Evolutionary conservation across 2,888 invertebrate species (phyloP), one percentile per base, ranked within the genome.

Genomic region (Agonopterix heracliana): DNA sequence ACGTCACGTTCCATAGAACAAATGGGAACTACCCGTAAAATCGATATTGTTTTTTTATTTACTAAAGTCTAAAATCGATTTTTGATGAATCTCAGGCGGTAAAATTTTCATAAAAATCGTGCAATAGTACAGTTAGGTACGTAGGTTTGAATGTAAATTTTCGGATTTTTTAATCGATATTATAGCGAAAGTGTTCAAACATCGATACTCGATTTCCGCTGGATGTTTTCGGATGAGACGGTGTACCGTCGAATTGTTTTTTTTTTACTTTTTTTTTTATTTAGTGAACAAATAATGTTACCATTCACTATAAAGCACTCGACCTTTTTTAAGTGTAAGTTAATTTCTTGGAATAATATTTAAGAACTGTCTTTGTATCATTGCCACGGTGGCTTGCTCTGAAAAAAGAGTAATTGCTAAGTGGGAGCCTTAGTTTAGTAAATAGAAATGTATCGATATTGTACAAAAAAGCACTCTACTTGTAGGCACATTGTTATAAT

Each of bases 211-310:
- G 26, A 5, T 26, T 26, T 26, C 26, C 26, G 26, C 26, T 26
- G 26, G 26, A 26, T 26, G 26, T 26, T 26, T 26, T 5, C 26
- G 26, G 26, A 26, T 26, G 26, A 5, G 38, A 38, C 38, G 38
- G 38, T 38, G 10, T 3, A n/a, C 38, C 10, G 38, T 26, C 38
- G 38, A n/a, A 10, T 26, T 26, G 38, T 38, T 9, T n/a, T n/a
- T 38, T 38, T 9, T n/a, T n/a, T 38, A 41, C 8, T 53, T 52
- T 64, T 64, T 61, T 69, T 72, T 75, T 75, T 71, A 73, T 73
- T 81, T 84, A 85, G 84, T 83, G 83, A 84, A 84, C 81, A 80
- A 83, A 81, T 68, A 64, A 80, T 84, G 86, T 87, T 86, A 87
- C 86, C 86, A 86, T 82, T 82, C 84, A 83, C 81, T 83, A 78